These are phyloP conservation scores for Branchinecta lynchi DNA, from an alignment of 1,140 invertebrate species.

Conservation along the genomic window DNA sequence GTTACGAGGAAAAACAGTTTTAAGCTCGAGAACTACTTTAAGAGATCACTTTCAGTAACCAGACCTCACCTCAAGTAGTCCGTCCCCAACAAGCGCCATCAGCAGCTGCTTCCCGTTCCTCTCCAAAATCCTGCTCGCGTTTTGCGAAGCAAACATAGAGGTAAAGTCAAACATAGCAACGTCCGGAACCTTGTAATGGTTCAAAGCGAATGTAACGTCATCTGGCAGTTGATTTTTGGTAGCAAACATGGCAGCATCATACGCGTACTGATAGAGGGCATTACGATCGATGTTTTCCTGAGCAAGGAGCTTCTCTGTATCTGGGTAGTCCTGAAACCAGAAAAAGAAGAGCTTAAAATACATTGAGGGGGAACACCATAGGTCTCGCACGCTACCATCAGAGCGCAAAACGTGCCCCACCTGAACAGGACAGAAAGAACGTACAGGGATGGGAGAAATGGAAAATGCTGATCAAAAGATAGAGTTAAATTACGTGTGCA, in stretches of 20 bases:
- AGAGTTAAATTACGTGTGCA: too few species aligned
- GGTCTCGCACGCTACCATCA: too few species aligned
- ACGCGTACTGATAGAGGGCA: constrained; percentile 75
- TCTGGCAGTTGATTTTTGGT: constrained; percentile 73
- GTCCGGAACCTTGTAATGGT: constrained; percentile 93
- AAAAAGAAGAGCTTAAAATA: too few species aligned
- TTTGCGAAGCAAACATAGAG: constrained; percentile 93
- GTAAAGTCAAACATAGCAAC: constrained; percentile 99
- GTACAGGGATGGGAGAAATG: too few species aligned
- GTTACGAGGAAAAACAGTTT: too few species aligned
- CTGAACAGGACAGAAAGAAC: too few species aligned
- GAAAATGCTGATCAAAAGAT: too few species aligned
- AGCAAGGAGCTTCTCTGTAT: constrained; percentile 70
- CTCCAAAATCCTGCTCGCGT: constrained; percentile 68
- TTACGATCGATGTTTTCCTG: constrained; percentile 80
- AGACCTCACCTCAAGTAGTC: constrained; percentile 61
- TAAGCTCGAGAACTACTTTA: too few species aligned
- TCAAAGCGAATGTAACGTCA: constrained; percentile 84
- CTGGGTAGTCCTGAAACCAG: constrained; percentile 56
- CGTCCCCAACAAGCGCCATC: constrained; percentile 84
- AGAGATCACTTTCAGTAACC: background rate
- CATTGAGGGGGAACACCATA: too few species aligned
- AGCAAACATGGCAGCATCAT: constrained; percentile 88
- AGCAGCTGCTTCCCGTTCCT: constrained; percentile 60
- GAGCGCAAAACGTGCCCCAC: too few species aligned